A percentile compares a stretch with the other conserved stretches of the same genome.
Conservation (phyloP, 1,140 invertebrate species). For the Pseudomyrmex pallidus region DNA sequence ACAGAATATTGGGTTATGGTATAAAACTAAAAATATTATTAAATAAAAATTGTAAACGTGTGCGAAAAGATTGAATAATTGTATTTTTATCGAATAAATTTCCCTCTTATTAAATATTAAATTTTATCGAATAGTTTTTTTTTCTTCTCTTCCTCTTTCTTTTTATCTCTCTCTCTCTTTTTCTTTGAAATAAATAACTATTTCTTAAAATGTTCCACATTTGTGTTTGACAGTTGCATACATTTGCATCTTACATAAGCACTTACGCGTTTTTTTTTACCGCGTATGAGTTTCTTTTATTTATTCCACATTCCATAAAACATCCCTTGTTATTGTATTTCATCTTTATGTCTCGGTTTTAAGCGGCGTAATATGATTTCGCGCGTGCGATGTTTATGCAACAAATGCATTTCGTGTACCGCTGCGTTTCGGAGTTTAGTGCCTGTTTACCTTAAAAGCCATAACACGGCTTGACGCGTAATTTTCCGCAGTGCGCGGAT, state of each 20-base stretch:
- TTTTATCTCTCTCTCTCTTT: no score
- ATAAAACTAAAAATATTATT: no score
- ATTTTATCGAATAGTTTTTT: not conserved
- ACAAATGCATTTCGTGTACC: constrained; percentile 38
- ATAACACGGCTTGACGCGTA: constrained; percentile 56
- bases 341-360: constrained; percentile 32
- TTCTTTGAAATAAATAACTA: no score
- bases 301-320: not conserved
- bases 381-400: constrained; percentile 36
- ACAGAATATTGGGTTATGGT: not conserved
- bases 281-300: not conserved
- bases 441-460: constrained; percentile 56
- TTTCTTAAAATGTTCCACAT: no score
- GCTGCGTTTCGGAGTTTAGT: constrained; percentile 42
- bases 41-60: no score
- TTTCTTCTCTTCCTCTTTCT: no score
- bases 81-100: not conserved
- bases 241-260: not conserved
- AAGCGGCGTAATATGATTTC: constrained; percentile 41
- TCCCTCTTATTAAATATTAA: not conserved
- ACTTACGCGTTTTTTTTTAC: not conserved
- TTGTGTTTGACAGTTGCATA: not conserved
- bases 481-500: constrained; percentile 51
- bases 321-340: constrained; percentile 14
- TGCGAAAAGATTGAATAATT: constrained; percentile 6